Conservation (phyloP, 2,113 vertebrate species). For the Poeciliopsis prolifica region DNA sequence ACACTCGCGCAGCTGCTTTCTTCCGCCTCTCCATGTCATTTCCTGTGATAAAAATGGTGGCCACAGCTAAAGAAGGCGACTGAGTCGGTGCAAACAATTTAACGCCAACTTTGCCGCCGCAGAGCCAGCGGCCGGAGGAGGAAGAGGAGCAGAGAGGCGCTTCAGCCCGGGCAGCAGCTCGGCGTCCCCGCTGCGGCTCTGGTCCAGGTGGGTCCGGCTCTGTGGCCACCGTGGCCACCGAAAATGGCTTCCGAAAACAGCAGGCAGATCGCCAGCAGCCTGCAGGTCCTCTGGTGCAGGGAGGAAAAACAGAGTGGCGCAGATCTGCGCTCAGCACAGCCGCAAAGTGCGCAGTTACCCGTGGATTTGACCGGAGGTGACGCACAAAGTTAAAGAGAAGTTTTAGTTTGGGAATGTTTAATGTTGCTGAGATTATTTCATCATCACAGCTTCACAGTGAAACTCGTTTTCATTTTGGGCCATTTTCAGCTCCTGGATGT, state of each 20-base stretch:
- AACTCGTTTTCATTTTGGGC: too few relatives aligned
- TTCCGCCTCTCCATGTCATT: slow-evolving; percentile 94
- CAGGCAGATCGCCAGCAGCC: slow-evolving; percentile 71
- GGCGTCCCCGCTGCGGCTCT: slow-evolving; percentile 34
- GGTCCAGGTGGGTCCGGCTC: slow-evolving; percentile 83
- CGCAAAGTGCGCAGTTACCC: neutral
- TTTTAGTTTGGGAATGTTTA: neutral
- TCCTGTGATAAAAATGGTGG: slow-evolving; percentile 97
- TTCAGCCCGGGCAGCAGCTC: slow-evolving; percentile 22
- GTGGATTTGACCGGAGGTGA: neutral
- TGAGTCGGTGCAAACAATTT: slow-evolving; percentile 71
- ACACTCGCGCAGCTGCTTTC: slow-evolving; percentile 79
- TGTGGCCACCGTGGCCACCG: slow-evolving; percentile 87
- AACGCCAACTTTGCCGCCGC: slow-evolving; percentile 74
- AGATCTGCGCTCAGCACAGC: slow-evolving; percentile 11
- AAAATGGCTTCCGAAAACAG: slow-evolving; percentile 85
- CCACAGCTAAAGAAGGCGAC: slow-evolving; percentile 87
- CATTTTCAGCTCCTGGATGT: too few relatives aligned
- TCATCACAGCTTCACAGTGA: too few relatives aligned
- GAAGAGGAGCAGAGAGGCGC: neutral
- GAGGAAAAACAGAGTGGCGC: slow-evolving; percentile 18
- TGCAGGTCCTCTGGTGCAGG: slow-evolving; percentile 43
- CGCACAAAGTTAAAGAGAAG: neutral
- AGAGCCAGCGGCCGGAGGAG: slow-evolving; percentile 4
- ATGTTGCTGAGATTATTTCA: too few relatives aligned